Conservation (phyloP, 1,140 invertebrate species). For the Nixonia krombeini region DNA sequence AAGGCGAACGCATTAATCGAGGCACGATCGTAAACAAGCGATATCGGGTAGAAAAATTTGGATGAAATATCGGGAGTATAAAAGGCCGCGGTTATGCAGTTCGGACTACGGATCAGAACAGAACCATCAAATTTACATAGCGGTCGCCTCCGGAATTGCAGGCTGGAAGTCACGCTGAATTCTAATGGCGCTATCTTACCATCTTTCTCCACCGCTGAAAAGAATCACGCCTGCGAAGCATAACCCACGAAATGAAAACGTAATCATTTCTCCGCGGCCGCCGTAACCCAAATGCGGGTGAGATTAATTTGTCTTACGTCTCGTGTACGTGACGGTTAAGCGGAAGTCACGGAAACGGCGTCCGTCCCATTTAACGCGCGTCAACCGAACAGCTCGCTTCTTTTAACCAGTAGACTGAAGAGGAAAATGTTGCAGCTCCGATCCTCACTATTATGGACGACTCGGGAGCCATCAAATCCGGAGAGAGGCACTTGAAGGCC, state of each 20-base stretch:
- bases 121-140: slow-evolving; percentile 62
- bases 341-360: too few relatives aligned
- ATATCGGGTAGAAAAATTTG: too few relatives aligned
- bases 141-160: slow-evolving; percentile 53
- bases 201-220: slow-evolving; percentile 12
- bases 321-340: too few relatives aligned
- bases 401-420: too few relatives aligned
- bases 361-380: too few relatives aligned
- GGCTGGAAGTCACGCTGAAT: slow-evolving; percentile 51
- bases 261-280: too few relatives aligned
- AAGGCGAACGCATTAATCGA: too few relatives aligned
- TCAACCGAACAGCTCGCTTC: too few relatives aligned
- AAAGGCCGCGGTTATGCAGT: slow-evolving; percentile 18
- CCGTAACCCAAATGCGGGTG: too few relatives aligned
- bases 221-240: slow-evolving; percentile 20
- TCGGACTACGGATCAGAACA: slow-evolving; percentile 25
- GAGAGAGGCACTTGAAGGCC: slow-evolving; percentile 71
- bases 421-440: slow-evolving; percentile 72
- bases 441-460: slow-evolving; percentile 74
- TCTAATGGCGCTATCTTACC: slow-evolving; percentile 46
- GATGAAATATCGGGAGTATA: slow-evolving; percentile 22
- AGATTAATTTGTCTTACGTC: too few relatives aligned
- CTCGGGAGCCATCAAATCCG: slow-evolving; percentile 69
- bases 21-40: slow-evolving; percentile 2
- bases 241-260: slow-evolving; percentile 23